Base-by-base conservation (phyloP, 1,140 invertebrate species). In the Limonius californicus region DNA sequence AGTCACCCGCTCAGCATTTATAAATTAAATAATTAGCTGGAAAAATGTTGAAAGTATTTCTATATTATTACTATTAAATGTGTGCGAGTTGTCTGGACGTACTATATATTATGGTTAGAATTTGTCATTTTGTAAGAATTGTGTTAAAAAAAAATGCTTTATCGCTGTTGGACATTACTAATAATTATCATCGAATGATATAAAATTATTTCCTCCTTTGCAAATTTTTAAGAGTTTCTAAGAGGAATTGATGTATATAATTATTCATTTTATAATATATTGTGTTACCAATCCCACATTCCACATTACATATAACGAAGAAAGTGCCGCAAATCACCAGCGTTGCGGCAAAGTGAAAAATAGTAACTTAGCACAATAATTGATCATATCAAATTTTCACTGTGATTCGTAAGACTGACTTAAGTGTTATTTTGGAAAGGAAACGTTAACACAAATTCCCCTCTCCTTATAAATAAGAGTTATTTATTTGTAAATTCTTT, bases 321-420 rank as follows among this genome's bases (percentile, higher is more conserved):
- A 50, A 50, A 50, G 14, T 2, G 45, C 15, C 45, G 45, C 45
- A 19, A 19, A 50, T 54, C 19, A 20, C 27, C 50, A 45, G 53
- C 15, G n/a, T 14, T 42, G 23, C 39, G 14, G 30, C 30, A 42
- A n/a, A 57, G 59, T 58, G 59, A 64, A 58, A 64, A 64, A 63
- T 55, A 66, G 65, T 54, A 69, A 74, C 75, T 67, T 69, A 76
- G 76, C 76, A 77, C 76, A 77, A 77, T 77, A 77, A 77, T 76
- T 76, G 71, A 75, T 76, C 76, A 76, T 77, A 77, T 77, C 76
- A 77, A 77, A 77, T 74, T 74, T 76, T 77, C 68, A 75, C 76
- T 77, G 76, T 77, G 76, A 77, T 77, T 76, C 70, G 70, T 67
- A 77, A 77, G 76, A 77, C 76, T 77, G 76, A 77, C 69, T 70